These are phyloP conservation scores for Plagodis dolabraria DNA, from an alignment of 2,888 invertebrate genomes.

Conservation along the genomic window DNA sequence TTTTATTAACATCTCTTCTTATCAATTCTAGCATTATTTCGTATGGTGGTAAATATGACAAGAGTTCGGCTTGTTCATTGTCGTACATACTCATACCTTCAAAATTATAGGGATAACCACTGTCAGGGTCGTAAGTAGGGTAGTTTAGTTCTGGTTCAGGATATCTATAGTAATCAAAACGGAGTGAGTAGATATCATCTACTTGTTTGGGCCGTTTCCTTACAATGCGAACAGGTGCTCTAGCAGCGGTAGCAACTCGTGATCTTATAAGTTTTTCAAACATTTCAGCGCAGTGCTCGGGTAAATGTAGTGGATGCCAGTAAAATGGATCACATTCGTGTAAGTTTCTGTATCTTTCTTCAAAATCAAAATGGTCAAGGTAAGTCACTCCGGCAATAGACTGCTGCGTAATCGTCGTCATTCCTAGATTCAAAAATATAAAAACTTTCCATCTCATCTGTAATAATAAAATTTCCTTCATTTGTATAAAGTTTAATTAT, in stretches of 20 bases:
- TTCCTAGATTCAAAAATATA: constrained; percentile 32
- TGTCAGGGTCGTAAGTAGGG: neutral
- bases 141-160: constrained; percentile 12
- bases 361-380: constrained; percentile 68
- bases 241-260: constrained; percentile 42
- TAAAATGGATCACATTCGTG: constrained; percentile 71
- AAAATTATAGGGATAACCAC: neutral
- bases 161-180: constrained; percentile 3
- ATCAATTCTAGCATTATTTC: constrained; percentile 59
- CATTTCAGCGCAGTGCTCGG: constrained; percentile 62
- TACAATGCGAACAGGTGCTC: constrained; percentile 46
- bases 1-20: constrained; percentile 52
- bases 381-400: constrained; percentile 73
- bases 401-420: constrained; percentile 36
- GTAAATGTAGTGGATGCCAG: constrained; percentile 74
- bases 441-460: constrained; percentile 43
- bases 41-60: constrained; percentile 42
- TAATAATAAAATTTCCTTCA: constrained; percentile 31
- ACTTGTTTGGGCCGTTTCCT: constrained; percentile 33
- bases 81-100: constrained; percentile 5
- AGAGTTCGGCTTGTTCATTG: neutral
- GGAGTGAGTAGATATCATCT: constrained; percentile 12
- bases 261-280: constrained; percentile 60
- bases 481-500: too few relatives aligned
- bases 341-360: constrained; percentile 60